These are phyloP conservation scores for Notoglanidium macrostoma DNA, from an alignment of 2,797 vertebrate species.

Conservation along the genomic window DNA sequence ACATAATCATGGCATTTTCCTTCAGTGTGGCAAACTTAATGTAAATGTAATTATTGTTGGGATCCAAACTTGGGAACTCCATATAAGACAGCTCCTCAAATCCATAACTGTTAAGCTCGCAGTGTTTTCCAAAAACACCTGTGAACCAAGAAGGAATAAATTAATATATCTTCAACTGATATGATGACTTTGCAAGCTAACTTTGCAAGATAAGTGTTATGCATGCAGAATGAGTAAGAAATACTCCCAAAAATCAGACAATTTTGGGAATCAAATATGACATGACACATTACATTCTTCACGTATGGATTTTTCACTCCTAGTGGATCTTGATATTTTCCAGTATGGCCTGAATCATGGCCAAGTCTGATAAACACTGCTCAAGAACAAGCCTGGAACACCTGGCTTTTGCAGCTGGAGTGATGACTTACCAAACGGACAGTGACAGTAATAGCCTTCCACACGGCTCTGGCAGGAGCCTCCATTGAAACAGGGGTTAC, in stretches of 20 bases:
- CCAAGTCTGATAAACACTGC: constrained; percentile 42
- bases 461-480: constrained; percentile 95
- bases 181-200: neutral
- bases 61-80: constrained; percentile 97
- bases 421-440: constrained; percentile 92
- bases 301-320: neutral
- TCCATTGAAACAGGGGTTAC: constrained; percentile 98
- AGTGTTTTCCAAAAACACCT: constrained; percentile 99
- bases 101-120: constrained; percentile 96
- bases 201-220: neutral
- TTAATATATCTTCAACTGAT: neutral
- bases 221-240: neutral
- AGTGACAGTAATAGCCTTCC: constrained; percentile 96
- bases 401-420: constrained; percentile 50
- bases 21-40: constrained; percentile 96
- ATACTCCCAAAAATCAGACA: neutral
- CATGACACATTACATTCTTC: neutral
- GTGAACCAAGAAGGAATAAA: neutral
- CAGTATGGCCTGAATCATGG: constrained; percentile 27
- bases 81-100: constrained; percentile 97
- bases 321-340: constrained; percentile 29
- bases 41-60: constrained; percentile 98
- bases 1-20: constrained; percentile 87
- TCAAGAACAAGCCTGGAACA: constrained; percentile 31
- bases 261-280: neutral